Conservation (phyloP, 1,140 invertebrate species). For the Hetaerina americana region DNA sequence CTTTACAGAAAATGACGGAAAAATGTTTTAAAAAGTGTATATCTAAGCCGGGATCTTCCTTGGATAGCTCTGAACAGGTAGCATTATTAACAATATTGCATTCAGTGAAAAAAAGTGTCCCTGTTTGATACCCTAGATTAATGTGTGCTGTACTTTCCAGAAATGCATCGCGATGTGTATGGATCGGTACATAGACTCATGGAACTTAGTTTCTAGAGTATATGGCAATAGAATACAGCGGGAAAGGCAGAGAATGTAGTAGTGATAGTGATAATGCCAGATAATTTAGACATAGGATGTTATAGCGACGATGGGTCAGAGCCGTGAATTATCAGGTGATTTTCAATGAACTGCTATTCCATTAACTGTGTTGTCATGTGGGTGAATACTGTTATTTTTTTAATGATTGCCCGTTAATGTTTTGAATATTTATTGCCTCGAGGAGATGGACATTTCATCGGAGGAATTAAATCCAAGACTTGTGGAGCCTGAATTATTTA, state of each 20-base stretch:
- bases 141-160: slow-evolving; percentile 38
- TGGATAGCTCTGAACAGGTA: slow-evolving; percentile 86
- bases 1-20: slow-evolving; percentile 83
- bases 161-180: slow-evolving; percentile 97
- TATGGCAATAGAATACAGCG: slow-evolving; percentile 56
- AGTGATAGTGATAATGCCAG: no score
- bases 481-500: no score
- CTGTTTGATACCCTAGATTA: slow-evolving; percentile 14
- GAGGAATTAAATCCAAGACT: no score
- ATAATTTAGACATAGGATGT: no score
- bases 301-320: no score
- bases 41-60: slow-evolving; percentile 71
- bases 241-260: slow-evolving; percentile 41
- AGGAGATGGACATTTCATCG: no score
- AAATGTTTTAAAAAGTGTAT: slow-evolving; percentile 97
- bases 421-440: no score
- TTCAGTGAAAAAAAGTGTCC: background rate
- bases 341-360: no score
- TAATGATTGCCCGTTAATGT: no score
- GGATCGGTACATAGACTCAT: slow-evolving; percentile 94
- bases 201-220: slow-evolving; percentile 76
- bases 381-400: no score
- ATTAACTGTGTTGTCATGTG: no score
- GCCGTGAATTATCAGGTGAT: no score
- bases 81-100: slow-evolving; percentile 15